These are phyloP conservation scores for Manis pentadactyla DNA, from an alignment of 2,797 vertebrate species.

Conservation along the genomic window DNA sequence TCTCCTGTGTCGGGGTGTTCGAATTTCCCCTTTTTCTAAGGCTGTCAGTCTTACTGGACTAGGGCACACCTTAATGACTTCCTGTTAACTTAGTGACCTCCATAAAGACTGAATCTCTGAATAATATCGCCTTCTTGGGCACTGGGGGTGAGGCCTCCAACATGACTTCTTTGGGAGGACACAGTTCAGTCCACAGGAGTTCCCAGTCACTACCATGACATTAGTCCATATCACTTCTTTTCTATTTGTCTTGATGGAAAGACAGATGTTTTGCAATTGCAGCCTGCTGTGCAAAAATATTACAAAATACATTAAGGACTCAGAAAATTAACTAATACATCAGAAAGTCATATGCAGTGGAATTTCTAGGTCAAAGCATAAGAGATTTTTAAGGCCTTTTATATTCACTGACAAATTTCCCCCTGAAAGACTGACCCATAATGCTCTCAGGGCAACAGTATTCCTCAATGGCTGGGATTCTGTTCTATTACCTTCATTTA, in stretches of 20 bases:
- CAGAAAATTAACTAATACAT: background rate
- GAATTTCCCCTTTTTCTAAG: background rate
- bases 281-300: background rate
- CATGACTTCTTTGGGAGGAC: background rate
- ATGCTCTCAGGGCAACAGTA: background rate
- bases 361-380: conserved; percentile 40
- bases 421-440: background rate
- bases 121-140: background rate
- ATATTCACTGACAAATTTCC: background rate
- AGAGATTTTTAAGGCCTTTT: background rate
- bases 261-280: background rate
- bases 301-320: background rate
- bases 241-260: background rate
- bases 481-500: background rate
- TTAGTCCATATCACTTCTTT: background rate
- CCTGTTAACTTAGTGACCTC: background rate
- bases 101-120: background rate
- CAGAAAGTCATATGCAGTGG: background rate
- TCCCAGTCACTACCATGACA: background rate
- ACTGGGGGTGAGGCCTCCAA: background rate
- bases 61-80: background rate
- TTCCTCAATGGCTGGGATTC: background rate
- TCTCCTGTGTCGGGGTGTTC: background rate
- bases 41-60: background rate
- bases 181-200: background rate